A percentile compares a stretch with the other conserved stretches of the same genome.
Conservation (phyloP, 1,140 invertebrate genomes). For the Philopotamus ludificatus region DNA sequence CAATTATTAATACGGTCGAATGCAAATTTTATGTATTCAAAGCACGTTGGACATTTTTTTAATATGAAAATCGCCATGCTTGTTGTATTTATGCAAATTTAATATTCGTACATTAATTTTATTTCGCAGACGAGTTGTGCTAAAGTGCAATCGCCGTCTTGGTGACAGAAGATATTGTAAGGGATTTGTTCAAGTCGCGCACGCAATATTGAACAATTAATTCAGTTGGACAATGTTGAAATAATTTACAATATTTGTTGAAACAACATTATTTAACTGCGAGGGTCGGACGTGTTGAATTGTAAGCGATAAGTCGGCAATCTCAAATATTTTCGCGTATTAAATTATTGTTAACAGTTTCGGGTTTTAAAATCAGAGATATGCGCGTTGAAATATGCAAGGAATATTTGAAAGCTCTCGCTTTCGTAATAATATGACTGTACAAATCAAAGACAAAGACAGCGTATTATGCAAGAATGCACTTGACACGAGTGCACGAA, state of each 20-base stretch:
- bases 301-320: too few relatives aligned
- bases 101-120: constrained; percentile 26
- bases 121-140: constrained; percentile 15
- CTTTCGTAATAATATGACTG: too few relatives aligned
- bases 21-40: constrained; percentile 8
- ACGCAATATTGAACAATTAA: not conserved
- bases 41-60: not conserved
- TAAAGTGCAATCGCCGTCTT: constrained; percentile 15
- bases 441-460: too few relatives aligned
- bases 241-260: too few relatives aligned
- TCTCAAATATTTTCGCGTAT: too few relatives aligned
- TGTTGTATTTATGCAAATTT: constrained; percentile 32
- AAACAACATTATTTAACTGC: too few relatives aligned
- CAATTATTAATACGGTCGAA: not conserved
- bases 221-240: not conserved
- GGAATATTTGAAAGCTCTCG: too few relatives aligned
- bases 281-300: too few relatives aligned
- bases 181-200: constrained; percentile 5
- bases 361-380: too few relatives aligned
- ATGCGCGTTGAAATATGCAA: too few relatives aligned
- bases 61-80: constrained; percentile 7
- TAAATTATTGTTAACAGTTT: too few relatives aligned
- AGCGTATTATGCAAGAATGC: not conserved
- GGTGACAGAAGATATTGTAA: constrained; percentile 26
- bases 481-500: not conserved